These are phyloP conservation scores for Muraenolepis orangiensis DNA, from an alignment of 2,797 vertebrate species.

Conservation along the genomic window DNA sequence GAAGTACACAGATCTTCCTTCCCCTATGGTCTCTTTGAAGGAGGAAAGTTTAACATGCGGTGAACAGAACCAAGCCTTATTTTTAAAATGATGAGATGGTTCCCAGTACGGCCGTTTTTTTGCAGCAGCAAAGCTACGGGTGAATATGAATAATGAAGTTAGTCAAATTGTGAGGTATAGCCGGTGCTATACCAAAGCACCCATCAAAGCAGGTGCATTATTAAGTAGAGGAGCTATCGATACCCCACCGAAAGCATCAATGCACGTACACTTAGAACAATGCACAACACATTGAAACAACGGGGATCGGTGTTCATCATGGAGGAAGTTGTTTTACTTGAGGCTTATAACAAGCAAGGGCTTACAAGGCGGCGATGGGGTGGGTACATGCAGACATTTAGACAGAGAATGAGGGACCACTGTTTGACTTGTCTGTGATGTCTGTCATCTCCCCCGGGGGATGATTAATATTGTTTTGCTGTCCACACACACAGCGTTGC, in stretches of 20 bases:
- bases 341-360: too few species aligned
- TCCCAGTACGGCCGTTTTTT: not conserved
- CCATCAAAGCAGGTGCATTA: not conserved
- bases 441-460: slow-evolving; percentile 47
- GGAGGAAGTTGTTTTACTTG: not conserved
- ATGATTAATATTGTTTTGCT: slow-evolving; percentile 44
- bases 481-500: slow-evolving; percentile 36
- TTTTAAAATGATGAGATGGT: not conserved
- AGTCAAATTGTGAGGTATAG: not conserved
- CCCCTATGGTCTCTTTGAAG: not conserved
- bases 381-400: not conserved
- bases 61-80: not conserved
- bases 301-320: not conserved
- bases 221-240: not conserved
- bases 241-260: not conserved
- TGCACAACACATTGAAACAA: not conserved
- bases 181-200: not conserved
- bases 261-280: not conserved
- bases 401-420: not conserved
- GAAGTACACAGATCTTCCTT: too few species aligned
- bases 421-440: slow-evolving; percentile 15
- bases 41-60: not conserved
- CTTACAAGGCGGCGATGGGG: too few species aligned
- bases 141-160: not conserved
- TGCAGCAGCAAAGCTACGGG: not conserved